Conservation (phyloP, 2,113 vertebrate genomes). For the Aptenodytes patagonicus region DNA sequence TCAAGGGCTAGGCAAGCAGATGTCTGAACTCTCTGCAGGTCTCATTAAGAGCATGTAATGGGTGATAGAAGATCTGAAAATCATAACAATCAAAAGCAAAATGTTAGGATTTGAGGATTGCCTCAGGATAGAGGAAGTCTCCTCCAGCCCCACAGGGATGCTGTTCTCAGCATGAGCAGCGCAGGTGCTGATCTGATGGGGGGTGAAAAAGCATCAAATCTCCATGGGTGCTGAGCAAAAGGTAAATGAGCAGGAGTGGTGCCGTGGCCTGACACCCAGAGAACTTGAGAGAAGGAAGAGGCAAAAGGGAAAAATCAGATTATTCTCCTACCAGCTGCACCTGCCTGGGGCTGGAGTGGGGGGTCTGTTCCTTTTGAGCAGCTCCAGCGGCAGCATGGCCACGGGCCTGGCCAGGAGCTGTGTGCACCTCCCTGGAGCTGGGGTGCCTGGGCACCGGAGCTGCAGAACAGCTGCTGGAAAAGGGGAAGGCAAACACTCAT, state of each 20-base stretch:
- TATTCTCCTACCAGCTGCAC: background rate
- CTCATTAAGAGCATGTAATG: slow-evolving; percentile 39
- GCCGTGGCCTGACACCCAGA: background rate
- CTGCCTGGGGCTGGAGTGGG: background rate
- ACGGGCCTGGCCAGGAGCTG: accelerated
- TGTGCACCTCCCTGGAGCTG: background rate
- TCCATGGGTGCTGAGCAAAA: background rate
- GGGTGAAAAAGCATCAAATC: background rate
- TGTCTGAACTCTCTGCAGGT: slow-evolving; percentile 59
- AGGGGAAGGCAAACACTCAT: background rate
- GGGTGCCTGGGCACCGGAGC: accelerated
- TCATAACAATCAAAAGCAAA: slow-evolving; percentile 17
- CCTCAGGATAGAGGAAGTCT: slow-evolving; percentile 11
- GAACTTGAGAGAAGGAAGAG: background rate
- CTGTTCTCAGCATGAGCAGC: background rate
- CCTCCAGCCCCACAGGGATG: background rate
- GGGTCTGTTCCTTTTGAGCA: background rate
- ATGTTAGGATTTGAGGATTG: background rate
- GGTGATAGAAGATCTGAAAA: slow-evolving; percentile 42
- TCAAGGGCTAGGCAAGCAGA: slow-evolving; percentile 4
- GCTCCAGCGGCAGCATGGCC: background rate
- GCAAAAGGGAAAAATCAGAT: background rate
- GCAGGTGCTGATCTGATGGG: background rate
- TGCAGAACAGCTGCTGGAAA: background rate
- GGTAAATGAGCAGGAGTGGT: background rate